Conservation (phyloP, 1,140 invertebrate genomes). For the Drosophila micromelanica region DNA sequence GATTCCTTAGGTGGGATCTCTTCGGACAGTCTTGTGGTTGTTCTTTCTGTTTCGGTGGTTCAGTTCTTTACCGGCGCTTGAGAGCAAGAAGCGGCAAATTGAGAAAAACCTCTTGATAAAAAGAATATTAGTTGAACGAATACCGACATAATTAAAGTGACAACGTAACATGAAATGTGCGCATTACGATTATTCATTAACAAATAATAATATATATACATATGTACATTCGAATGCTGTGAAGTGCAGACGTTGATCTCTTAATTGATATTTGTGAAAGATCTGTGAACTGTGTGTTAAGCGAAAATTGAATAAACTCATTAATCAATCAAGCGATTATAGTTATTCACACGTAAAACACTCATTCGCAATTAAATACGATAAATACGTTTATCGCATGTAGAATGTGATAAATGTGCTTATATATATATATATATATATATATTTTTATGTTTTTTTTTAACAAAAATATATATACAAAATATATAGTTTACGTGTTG, state of each 20-base stretch:
- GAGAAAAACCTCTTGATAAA: neutral
- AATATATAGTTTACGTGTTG: too few relatives aligned
- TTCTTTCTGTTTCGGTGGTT: slow-evolving; percentile 64
- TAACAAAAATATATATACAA: too few relatives aligned
- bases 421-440: too few relatives aligned
- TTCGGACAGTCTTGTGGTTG: slow-evolving; percentile 61
- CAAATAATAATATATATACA: neutral
- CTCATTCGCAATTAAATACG: neutral
- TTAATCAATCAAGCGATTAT: slow-evolving; percentile 41
- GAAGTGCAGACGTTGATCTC: slow-evolving; percentile 26
- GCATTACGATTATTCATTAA: slow-evolving; percentile 35
- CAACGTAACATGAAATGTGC: slow-evolving; percentile 70
- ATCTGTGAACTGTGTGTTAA: slow-evolving; percentile 31
- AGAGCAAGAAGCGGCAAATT: slow-evolving; percentile 41
- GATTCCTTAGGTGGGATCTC: slow-evolving; percentile 43
- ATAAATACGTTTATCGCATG: neutral
- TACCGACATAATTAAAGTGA: slow-evolving; percentile 28
- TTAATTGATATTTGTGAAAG: slow-evolving; percentile 32
- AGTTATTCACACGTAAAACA: slow-evolving; percentile 12
- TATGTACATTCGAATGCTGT: slow-evolving; percentile 1
- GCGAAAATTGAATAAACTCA: slow-evolving; percentile 35
- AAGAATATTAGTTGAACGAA: slow-evolving; percentile 8
- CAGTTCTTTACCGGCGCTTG: slow-evolving; percentile 76
- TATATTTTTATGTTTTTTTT: too few relatives aligned
- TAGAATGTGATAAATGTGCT: too few relatives aligned